Conservation (phyloP, 1,140 invertebrate genomes). For the Trichoplusia ni region DNA sequence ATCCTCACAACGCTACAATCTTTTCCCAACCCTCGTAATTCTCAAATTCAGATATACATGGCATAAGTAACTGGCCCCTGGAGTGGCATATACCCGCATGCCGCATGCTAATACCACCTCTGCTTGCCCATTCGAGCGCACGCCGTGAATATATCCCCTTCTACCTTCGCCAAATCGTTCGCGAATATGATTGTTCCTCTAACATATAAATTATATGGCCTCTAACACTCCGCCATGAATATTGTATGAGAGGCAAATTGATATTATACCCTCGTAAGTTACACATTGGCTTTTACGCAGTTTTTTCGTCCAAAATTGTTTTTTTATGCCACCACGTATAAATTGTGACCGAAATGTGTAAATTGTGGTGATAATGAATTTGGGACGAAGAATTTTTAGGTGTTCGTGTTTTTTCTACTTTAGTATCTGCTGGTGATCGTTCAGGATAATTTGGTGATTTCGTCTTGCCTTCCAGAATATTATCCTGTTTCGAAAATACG, state of each 20-base stretch:
- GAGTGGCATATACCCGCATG: slow-evolving; percentile 69
- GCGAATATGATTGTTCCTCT: slow-evolving; percentile 75
- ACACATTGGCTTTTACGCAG: slow-evolving; percentile 61
- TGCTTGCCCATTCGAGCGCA: slow-evolving; percentile 35
- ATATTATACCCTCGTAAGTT: slow-evolving; percentile 71
- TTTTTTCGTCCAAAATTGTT: slow-evolving; percentile 66
- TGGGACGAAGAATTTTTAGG: neutral
- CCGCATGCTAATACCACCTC: slow-evolving; percentile 60
- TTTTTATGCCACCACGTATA: slow-evolving; percentile 69
- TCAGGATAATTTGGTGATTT: no score
- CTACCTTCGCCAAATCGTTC: slow-evolving; percentile 63
- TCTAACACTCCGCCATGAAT: slow-evolving; percentile 61
- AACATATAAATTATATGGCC: slow-evolving; percentile 72
- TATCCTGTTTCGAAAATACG: no score
- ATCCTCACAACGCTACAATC: no score
- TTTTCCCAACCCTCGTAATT: slow-evolving; percentile 22
- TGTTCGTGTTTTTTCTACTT: neutral
- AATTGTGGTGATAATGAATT: slow-evolving; percentile 66
- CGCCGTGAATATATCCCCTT: slow-evolving; percentile 42
- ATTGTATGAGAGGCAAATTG: slow-evolving; percentile 78
- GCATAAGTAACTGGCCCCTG: slow-evolving; percentile 74
- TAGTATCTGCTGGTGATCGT: no score
- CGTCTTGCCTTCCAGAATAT: no score
- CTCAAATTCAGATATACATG: slow-evolving; percentile 38
- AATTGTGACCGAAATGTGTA: slow-evolving; percentile 73